phyloP scores from a whole-genome alignment of 1,140 invertebrate species.

The Hetaerina americana region DNA sequence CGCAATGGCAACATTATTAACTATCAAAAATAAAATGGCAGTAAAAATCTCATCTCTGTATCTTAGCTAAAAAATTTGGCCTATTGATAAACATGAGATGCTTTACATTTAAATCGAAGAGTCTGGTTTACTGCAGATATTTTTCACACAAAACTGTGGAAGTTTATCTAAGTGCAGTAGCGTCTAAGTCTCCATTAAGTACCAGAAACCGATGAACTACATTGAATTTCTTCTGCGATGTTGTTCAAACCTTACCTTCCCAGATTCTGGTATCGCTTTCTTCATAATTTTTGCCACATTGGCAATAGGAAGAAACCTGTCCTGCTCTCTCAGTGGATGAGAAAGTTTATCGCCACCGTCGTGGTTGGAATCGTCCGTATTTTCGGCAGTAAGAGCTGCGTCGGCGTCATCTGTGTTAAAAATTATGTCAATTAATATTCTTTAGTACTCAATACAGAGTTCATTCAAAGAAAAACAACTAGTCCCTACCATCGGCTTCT shows the following conservation, averaged over 20 bases:
- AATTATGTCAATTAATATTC: conserved; percentile 5
- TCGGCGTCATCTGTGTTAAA: conserved; percentile 17
- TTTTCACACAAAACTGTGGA: too few relatives aligned
- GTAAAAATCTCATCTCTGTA: too few relatives aligned
- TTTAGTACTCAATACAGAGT: background rate
- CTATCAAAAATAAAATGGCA: too few relatives aligned
- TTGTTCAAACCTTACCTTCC: conserved; percentile 53
- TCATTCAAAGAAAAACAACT: background rate
- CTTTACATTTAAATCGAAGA: too few relatives aligned
- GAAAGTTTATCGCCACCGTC: conserved; percentile 31
- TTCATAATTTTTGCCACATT: conserved; percentile 99
- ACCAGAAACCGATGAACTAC: background rate
- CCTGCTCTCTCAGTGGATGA: conserved; percentile 67
- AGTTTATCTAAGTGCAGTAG: background rate
- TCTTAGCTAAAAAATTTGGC: too few relatives aligned
- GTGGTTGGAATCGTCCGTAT: conserved; percentile 59
- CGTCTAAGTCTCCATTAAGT: background rate
- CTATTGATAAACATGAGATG: too few relatives aligned
- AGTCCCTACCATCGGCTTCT: conserved; percentile 23
- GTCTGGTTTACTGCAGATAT: too few relatives aligned
- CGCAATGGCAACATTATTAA: too few relatives aligned
- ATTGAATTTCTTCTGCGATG: background rate
- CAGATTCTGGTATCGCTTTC: conserved; percentile 85
- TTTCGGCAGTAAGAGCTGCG: conserved; percentile 33
- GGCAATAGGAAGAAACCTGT: conserved; percentile 92